Conservation (phyloP, 2,797 vertebrate species). For the Sebastes reedi region DNA sequence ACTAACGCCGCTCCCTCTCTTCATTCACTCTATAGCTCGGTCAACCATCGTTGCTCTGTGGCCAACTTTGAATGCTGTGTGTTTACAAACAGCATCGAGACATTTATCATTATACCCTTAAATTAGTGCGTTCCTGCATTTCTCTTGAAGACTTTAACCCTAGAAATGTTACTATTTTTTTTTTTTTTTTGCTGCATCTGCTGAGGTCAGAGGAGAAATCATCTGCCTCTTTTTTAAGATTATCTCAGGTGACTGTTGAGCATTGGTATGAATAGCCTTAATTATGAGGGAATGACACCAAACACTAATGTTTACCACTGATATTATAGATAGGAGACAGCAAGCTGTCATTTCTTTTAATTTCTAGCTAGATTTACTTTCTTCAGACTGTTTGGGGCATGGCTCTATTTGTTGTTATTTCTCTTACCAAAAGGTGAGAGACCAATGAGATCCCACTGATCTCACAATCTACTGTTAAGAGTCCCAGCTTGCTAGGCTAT, state of each 20-base stretch:
- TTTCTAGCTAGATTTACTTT: not conserved
- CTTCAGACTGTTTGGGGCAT: not conserved
- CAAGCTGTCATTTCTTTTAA: not conserved
- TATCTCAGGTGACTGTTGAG: not conserved
- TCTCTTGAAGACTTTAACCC: not conserved
- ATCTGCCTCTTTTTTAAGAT: not conserved
- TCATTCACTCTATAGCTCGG: not conserved
- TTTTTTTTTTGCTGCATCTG: slow-evolving; percentile 7
- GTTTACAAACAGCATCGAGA: not conserved
- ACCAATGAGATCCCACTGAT: slow-evolving; percentile 12
- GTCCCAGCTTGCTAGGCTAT: slow-evolving; percentile 33
- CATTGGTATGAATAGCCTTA: not conserved
- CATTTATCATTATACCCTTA: not conserved
- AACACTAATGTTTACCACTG: slow-evolving; percentile 5
- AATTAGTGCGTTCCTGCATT: not conserved
- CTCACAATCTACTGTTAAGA: slow-evolving; percentile 7
- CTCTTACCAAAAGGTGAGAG: not conserved
- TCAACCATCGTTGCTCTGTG: not conserved
- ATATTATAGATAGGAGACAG: not conserved
- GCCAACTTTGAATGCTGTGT: too few relatives aligned
- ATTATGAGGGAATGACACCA: not conserved
- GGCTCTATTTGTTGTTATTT: not conserved
- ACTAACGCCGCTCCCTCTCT: not conserved
- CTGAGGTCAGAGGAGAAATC: not conserved
- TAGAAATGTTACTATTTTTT: not conserved